Evolutionary conservation across 2,797 vertebrate genomes (phyloP).

Genomic region (Miichthys miiuy): DNA sequence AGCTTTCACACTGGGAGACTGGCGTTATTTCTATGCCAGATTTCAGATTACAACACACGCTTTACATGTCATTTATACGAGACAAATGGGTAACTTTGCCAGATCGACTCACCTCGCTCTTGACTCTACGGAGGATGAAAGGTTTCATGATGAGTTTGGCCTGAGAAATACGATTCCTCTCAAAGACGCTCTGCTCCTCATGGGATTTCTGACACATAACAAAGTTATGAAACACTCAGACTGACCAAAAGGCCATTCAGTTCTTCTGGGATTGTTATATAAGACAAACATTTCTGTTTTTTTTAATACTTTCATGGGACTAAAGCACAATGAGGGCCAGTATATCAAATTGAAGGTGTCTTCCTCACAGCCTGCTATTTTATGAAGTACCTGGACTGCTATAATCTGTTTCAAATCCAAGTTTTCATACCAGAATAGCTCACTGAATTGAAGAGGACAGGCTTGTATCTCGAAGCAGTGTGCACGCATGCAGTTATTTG

Average conservation of each 20-base stretch:
- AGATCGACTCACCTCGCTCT: conserved; percentile 89
- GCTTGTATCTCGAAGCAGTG: not conserved
- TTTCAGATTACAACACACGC: not conserved
- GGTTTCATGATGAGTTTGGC: conserved; percentile 98
- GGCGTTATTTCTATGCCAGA: not conserved
- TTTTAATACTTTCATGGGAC: not conserved
- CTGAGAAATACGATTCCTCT: conserved; percentile 91
- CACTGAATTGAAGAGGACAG: not conserved
- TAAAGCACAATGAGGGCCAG: not conserved
- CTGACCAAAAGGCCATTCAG: too few species aligned
- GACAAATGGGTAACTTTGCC: not conserved
- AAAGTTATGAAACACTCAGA: not conserved
- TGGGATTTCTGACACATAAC: conserved; percentile 88
- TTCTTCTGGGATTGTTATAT: not conserved
- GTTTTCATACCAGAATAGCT: not conserved
- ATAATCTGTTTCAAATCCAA: not conserved
- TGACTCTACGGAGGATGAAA: conserved; percentile 96
- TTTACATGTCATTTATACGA: not conserved
- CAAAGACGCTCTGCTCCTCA: conserved; percentile 93
- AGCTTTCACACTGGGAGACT: not conserved
- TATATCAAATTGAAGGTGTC: not conserved
- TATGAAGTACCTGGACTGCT: too few species aligned
- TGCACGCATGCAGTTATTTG: not conserved
- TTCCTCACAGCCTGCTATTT: too few species aligned
- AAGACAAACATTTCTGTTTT: not conserved